Conservation (phyloP, 1,140 invertebrate genomes). For the Oedothorax gibbosus region DNA sequence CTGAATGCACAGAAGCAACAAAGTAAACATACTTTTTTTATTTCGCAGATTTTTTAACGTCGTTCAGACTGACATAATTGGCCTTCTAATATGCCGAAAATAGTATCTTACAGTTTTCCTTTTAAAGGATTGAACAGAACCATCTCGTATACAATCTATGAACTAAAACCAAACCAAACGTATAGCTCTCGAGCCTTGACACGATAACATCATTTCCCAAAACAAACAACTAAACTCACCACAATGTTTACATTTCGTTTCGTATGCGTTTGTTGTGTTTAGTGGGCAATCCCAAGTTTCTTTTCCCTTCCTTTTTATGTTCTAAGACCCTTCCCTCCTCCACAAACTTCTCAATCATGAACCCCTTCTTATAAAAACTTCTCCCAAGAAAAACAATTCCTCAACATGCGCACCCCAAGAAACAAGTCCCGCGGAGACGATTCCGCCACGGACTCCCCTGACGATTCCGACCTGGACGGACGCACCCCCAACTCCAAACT, state of each 20-base stretch:
- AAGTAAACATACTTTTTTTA: too few species aligned
- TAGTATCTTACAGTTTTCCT: too few species aligned
- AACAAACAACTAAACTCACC: background rate
- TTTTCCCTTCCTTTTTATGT: constrained; percentile 22
- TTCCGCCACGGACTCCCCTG: constrained; percentile 54
- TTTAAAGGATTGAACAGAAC: too few species aligned
- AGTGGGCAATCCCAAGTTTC: constrained; percentile 25
- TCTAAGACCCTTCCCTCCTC: background rate
- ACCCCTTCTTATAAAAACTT: background rate
- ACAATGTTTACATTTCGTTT: constrained; percentile 23
- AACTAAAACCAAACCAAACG: too few species aligned
- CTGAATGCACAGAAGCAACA: too few species aligned
- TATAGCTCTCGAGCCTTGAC: too few species aligned
- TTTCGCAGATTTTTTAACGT: too few species aligned
- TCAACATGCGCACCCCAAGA: constrained; percentile 11
- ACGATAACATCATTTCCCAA: background rate
- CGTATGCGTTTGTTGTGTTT: background rate
- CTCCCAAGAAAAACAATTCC: background rate
- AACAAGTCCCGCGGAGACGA: constrained; percentile 20
- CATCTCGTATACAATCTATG: too few species aligned
- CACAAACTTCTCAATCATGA: background rate
- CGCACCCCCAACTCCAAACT: constrained; percentile 40
- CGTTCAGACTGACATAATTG: too few species aligned
- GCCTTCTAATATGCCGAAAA: too few species aligned
- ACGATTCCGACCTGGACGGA: constrained; percentile 52